phyloP scores from a whole-genome alignment of 2,888 invertebrate genomes.

The Melinaea marsaeus region DNA sequence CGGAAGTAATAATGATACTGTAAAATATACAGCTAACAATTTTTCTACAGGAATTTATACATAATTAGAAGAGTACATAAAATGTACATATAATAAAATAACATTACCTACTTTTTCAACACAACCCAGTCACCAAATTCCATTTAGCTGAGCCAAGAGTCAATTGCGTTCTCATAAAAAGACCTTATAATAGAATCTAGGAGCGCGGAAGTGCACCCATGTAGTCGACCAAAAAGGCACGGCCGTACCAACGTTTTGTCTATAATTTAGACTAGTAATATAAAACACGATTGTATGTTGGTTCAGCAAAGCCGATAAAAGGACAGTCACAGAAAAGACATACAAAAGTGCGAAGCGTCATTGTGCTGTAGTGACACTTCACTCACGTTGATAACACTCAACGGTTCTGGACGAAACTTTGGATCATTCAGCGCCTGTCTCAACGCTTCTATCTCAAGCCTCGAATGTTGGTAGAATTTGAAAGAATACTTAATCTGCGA shows the following conservation, averaged over 20 bases:
- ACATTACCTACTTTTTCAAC: not conserved
- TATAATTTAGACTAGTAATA: not conserved
- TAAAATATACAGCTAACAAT: too few species aligned
- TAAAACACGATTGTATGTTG: not conserved
- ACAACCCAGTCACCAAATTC: conserved; percentile 11
- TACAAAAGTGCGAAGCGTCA: conserved; percentile 33
- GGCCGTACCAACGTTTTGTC: not conserved
- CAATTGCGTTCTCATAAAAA: not conserved
- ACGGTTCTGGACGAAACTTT: conserved; percentile 79
- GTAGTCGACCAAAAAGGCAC: too few species aligned
- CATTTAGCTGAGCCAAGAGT: conserved; percentile 1
- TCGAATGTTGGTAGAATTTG: conserved; percentile 80
- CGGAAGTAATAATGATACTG: too few species aligned
- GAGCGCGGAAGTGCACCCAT: too few species aligned
- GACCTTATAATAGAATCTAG: too few species aligned
- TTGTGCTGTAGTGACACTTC: conserved; percentile 39
- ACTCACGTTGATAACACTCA: conserved; percentile 84
- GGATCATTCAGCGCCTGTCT: conserved; percentile 79
- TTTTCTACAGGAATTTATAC: too few species aligned
- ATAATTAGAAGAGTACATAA: too few species aligned
- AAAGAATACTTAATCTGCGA: conserved; percentile 84
- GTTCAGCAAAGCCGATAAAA: conserved; percentile 3
- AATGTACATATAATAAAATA: not conserved
- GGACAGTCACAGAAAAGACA: not conserved
- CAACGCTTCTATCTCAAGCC: conserved; percentile 76